These are phyloP conservation scores for Zaprionus taronus DNA, from an alignment of 1,140 invertebrate genomes.

Conservation along the genomic window DNA sequence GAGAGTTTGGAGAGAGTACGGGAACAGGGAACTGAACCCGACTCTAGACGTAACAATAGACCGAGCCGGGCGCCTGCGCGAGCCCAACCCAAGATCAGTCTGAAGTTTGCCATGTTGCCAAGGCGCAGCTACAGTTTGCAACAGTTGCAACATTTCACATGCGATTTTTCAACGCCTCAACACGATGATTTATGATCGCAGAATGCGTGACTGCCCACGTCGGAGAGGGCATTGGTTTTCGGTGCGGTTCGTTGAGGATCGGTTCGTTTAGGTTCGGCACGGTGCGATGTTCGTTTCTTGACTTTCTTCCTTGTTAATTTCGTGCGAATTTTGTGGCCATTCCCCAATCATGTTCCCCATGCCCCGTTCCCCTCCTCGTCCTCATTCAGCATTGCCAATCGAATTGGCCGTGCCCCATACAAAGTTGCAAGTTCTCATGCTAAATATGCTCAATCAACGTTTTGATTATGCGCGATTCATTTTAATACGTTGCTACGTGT, in stretches of 20 bases:
- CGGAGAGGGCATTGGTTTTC: conserved; percentile 31
- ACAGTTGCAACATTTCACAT: conserved; percentile 55
- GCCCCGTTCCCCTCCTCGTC: conserved; percentile 7
- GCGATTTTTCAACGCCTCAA: conserved; percentile 75
- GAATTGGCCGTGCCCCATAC: conserved; percentile 12
- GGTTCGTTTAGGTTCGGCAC: neutral
- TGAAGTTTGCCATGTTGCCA: conserved; percentile 23
- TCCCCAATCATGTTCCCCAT: neutral
- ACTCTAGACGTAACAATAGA: conserved; percentile 49
- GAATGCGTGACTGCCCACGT: conserved; percentile 73
- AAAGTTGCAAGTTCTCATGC: conserved; percentile 52
- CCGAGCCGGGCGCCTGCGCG: conserved; percentile 46
- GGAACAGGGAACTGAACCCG: conserved; percentile 22
- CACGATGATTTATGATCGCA: conserved; percentile 66
- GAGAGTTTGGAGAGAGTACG: conserved; percentile 13
- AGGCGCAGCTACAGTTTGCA: conserved; percentile 44
- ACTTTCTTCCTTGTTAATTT: conserved; percentile 73
- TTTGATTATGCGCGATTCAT: conserved; percentile 71
- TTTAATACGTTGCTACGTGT: conserved; percentile 49
- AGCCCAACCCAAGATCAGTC: conserved; percentile 25
- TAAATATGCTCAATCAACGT: conserved; percentile 76
- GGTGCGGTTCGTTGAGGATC: neutral
- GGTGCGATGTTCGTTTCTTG: neutral
- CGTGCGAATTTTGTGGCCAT: conserved; percentile 46
- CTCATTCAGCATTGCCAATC: neutral